phyloP scores from a whole-genome alignment of 2,797 vertebrate species.

The Premnoplex brunnescens region DNA sequence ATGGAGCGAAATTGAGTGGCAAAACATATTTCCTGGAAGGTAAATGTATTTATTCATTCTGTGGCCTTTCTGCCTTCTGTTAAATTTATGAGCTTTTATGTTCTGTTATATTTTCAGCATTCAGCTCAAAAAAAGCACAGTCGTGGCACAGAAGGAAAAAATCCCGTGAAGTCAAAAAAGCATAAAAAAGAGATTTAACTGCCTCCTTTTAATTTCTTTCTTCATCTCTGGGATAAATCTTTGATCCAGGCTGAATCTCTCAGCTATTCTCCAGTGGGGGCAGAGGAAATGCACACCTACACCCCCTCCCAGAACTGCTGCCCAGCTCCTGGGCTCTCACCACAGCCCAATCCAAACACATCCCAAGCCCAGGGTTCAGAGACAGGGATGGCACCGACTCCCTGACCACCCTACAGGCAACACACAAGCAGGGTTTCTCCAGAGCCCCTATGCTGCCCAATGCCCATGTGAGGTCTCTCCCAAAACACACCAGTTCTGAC shows the following conservation, averaged over 20 bases:
- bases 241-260: not conserved
- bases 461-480: fast-evolving
- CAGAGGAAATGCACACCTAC: not conserved
- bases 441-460: not conserved
- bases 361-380: not conserved
- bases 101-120: conserved; percentile 43
- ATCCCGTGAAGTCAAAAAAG: conserved; percentile 18
- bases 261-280: not conserved
- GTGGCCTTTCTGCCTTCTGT: not conserved
- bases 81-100: conserved; percentile 56
- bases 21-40: conserved; percentile 5
- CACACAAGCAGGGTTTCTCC: not conserved
- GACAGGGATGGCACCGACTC: not conserved
- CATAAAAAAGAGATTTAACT: conserved; percentile 50
- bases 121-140: conserved; percentile 21
- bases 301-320: not conserved
- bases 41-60: conserved; percentile 35
- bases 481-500: not conserved
- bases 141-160: not conserved
- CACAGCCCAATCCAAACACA: not conserved
- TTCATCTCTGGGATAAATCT: conserved; percentile 7
- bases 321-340: not conserved
- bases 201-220: conserved; percentile 25
- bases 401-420: not conserved
- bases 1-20: not conserved